Conservation (phyloP, 2,888 invertebrate genomes). For the Eupithecia vulgata region DNA sequence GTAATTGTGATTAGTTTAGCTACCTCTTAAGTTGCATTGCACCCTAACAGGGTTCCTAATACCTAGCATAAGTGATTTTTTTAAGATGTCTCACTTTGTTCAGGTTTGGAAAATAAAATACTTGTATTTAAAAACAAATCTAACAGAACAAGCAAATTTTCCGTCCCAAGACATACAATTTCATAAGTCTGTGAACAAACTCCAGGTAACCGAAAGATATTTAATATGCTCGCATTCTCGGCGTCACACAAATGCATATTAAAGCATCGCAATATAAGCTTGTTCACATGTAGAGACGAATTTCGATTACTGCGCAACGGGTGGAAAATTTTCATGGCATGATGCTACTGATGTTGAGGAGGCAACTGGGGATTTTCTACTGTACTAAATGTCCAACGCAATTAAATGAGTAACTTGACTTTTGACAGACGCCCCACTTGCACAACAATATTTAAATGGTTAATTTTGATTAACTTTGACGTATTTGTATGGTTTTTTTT, state of each 20-base stretch:
- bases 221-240: constrained; percentile 24
- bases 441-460: too few species aligned
- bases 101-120: too few species aligned
- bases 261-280: constrained; percentile 25
- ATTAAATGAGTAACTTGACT: neutral
- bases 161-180: neutral
- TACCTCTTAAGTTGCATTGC: too few species aligned
- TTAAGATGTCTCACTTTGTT: too few species aligned
- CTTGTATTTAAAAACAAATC: neutral
- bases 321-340: constrained; percentile 53
- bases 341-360: constrained; percentile 16
- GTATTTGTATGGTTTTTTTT: too few species aligned
- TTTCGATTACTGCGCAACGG: constrained; percentile 58
- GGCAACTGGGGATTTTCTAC: neutral
- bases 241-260: constrained; percentile 34
- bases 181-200: neutral
- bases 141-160: neutral
- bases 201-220: constrained; percentile 15
- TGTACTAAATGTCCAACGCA: neutral
- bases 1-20: too few species aligned
- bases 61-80: too few species aligned
- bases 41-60: too few species aligned
- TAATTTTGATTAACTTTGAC: too few species aligned
- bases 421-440: too few species aligned
- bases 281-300: constrained; percentile 32